Conservation (phyloP, 1,140 invertebrate genomes). For the Plectrocnemia conspersa region DNA sequence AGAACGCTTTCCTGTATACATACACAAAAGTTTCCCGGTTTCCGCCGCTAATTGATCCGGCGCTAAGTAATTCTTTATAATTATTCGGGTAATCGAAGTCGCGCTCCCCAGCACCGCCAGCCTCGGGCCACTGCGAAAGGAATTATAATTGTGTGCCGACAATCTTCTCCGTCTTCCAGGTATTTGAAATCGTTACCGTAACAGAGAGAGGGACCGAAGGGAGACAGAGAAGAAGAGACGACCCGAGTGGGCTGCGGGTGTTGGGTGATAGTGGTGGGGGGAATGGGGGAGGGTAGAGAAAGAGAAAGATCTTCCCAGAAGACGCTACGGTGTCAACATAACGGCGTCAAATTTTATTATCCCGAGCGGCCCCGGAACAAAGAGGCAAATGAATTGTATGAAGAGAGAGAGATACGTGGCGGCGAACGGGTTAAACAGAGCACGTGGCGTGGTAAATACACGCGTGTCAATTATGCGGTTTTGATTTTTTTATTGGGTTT, state of each 20-base stretch:
- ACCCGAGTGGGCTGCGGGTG: not conserved
- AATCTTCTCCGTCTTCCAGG: conserved; percentile 7
- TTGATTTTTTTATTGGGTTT: no score
- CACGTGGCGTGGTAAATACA: no score
- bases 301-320: conserved; percentile 22
- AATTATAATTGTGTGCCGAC: conserved; percentile 13
- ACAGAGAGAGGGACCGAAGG: not conserved
- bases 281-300: not conserved
- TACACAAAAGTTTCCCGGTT: no score
- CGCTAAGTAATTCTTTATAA: conserved; percentile 8
- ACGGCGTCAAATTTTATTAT: conserved; percentile 25
- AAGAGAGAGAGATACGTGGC: no score
- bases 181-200: conserved; percentile 12
- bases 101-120: conserved; percentile 2
- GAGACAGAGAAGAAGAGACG: not conserved
- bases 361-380: conserved; percentile 21
- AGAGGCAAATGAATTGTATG: conserved; percentile 9
- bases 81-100: conserved; percentile 5
- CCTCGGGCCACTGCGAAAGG: conserved; percentile 11
- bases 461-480: no score
- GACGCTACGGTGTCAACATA: conserved; percentile 22
- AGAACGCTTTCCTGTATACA: no score
- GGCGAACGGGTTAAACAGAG: no score
- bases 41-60: conserved; percentile 10
- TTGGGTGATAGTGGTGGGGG: not conserved